phyloP scores from a whole-genome alignment of 2,888 invertebrate genomes.

The Hirudinaria manillensis region DNA sequence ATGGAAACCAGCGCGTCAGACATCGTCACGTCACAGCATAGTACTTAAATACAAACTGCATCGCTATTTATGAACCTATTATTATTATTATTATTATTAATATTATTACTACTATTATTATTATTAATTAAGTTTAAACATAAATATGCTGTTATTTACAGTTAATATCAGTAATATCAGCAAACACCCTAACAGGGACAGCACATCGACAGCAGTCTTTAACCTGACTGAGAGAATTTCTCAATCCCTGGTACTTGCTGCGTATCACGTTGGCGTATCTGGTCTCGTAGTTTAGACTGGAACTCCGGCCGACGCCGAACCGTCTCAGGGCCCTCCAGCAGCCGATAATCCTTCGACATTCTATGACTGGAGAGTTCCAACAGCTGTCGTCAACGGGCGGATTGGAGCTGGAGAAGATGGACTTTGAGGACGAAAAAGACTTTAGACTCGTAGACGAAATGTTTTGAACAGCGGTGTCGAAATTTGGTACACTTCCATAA shows the following conservation, averaged over 20 bases:
- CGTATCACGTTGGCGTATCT: background rate
- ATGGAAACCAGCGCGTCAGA: no score
- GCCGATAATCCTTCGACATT: conserved; percentile 10
- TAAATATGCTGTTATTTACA: no score
- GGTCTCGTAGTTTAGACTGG: conserved; percentile 18
- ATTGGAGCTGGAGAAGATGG: background rate
- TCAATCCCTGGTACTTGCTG: conserved; percentile 18
- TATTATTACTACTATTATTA: no score
- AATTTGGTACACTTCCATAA: background rate
- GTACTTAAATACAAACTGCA: no score
- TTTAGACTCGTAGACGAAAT: background rate
- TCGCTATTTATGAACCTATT: no score
- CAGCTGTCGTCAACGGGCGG: no score
- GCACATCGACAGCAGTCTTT: background rate
- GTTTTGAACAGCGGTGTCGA: background rate
- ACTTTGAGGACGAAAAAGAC: background rate
- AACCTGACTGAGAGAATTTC: conserved; percentile 14
- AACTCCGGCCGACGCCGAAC: conserved; percentile 7
- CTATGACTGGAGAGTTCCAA: conserved; percentile 6
- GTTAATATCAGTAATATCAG: no score
- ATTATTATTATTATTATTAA: no score
- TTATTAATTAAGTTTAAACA: no score
- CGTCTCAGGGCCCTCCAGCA: conserved; percentile 1
- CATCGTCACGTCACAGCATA: no score
- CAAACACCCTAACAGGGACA: no score